phyloP scores from a whole-genome alignment of 2,888 invertebrate species.

The Crossocerus cetratus region DNA sequence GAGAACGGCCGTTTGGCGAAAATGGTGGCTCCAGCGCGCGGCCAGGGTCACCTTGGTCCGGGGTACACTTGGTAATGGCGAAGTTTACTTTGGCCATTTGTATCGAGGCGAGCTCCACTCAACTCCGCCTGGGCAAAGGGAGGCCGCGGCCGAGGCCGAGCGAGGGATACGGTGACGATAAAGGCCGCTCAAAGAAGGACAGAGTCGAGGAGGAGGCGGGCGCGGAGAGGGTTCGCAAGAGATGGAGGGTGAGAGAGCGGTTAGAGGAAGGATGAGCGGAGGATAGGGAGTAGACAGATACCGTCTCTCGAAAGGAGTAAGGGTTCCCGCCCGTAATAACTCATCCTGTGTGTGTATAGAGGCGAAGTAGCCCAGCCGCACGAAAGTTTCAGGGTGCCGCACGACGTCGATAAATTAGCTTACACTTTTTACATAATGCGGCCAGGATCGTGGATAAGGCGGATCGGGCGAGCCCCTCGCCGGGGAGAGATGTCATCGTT shows the following conservation, averaged over 20 bases:
- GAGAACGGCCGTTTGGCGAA: constrained; percentile 43
- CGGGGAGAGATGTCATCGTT: constrained; percentile 19
- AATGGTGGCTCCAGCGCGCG: constrained; percentile 54
- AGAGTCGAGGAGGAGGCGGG: constrained; percentile 6
- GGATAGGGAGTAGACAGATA: constrained; percentile 38
- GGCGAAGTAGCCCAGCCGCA: constrained; percentile 58
- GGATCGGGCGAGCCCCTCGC: constrained; percentile 20
- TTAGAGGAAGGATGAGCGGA: constrained; percentile 5
- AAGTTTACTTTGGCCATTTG: constrained; percentile 76
- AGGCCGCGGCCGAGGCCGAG: constrained; percentile 22
- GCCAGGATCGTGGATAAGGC: constrained; percentile 38
- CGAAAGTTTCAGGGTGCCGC: constrained; percentile 53
- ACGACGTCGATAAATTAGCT: constrained; percentile 71
- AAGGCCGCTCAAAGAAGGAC: constrained; percentile 1
- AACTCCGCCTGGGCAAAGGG: not conserved
- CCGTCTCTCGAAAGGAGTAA: constrained; percentile 40
- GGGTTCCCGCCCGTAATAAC: constrained; percentile 67
- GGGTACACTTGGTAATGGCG: constrained; percentile 73
- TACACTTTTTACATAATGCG: constrained; percentile 65
- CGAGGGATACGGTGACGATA: not conserved
- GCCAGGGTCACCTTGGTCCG: constrained; percentile 56
- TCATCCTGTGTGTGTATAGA: constrained; percentile 66
- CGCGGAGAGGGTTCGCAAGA: not conserved
- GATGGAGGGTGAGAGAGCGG: not conserved
- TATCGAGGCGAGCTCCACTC: constrained; percentile 56